Percentiles rank a stretch among this genome's conserved stretches.
Conservation (phyloP, 92 coral and sea anemone species). For the Epizoanthus rinbou region DNA sequence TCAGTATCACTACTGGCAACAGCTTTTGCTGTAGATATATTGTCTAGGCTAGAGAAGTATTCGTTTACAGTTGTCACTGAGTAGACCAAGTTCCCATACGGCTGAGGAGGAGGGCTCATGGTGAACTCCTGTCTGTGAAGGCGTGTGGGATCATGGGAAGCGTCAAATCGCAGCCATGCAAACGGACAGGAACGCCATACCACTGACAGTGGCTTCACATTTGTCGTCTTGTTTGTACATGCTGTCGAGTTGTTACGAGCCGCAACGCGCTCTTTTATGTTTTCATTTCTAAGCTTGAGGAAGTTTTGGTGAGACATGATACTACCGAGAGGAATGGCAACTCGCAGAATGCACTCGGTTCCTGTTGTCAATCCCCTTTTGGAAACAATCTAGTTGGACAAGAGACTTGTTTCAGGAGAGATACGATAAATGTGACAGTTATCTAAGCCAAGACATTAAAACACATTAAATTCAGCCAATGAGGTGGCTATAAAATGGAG, state of each 20-base stretch:
- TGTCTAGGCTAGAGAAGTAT: slow-evolving; percentile 21
- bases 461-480: too few species aligned
- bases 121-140: slow-evolving; percentile 38
- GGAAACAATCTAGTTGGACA: not conserved
- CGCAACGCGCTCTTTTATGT: not conserved
- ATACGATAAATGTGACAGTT: too few species aligned
- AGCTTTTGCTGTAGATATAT: not conserved
- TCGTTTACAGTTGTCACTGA: slow-evolving; percentile 19
- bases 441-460: too few species aligned
- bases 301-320: slow-evolving; percentile 56
- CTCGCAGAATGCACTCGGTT: slow-evolving; percentile 57
- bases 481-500: too few species aligned
- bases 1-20: slow-evolving; percentile 10
- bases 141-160: slow-evolving; percentile 5
- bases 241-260: slow-evolving; percentile 20
- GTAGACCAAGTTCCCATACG: slow-evolving; percentile 19
- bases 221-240: slow-evolving; percentile 38
- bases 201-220: slow-evolving; percentile 23
- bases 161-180: slow-evolving; percentile 47
- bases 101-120: slow-evolving; percentile 44
- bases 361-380: not conserved
- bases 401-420: not conserved
- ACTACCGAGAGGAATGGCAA: slow-evolving; percentile 50
- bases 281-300: slow-evolving; percentile 37
- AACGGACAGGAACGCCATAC: slow-evolving; percentile 67